Percentiles rank a stretch among this genome's conserved stretches.
Conservation (phyloP, 2,797 vertebrate species). For the Cetoscarus ocellatus region DNA sequence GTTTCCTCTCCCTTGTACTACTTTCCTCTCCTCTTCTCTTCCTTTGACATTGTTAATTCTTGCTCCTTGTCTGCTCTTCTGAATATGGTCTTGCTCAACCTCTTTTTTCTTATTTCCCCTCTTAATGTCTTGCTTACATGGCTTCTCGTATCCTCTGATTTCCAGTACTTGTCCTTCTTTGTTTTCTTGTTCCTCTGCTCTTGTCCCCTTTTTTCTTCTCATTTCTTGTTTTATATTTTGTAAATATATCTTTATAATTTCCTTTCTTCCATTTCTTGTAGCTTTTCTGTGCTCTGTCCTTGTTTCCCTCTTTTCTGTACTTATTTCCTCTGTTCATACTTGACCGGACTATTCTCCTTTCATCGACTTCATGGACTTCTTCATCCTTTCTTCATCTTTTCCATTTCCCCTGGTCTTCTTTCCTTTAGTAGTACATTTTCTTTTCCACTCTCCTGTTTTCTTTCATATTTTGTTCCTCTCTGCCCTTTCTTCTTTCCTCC, state of each 20-base stretch:
- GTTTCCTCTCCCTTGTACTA: too few species aligned
- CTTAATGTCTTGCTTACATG: too few species aligned
- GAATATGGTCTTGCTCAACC: too few species aligned
- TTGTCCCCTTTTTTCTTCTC: not conserved
- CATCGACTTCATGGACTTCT: too few species aligned
- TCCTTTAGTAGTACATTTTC: not conserved
- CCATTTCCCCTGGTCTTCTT: not conserved
- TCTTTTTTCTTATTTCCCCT: too few species aligned
- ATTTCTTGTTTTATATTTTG: not conserved
- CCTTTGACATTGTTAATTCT: too few species aligned
- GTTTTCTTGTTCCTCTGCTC: not conserved
- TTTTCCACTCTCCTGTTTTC: not conserved
- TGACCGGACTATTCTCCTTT: too few species aligned
- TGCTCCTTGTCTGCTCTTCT: too few species aligned
- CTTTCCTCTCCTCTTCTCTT: too few species aligned
- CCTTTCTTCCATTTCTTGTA: not conserved
- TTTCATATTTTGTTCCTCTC: not conserved
- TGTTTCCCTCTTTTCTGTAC: too few species aligned
- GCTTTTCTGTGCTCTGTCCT: not conserved
- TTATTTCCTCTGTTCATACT: not conserved
- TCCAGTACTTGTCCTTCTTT: not conserved
- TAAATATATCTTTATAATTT: not conserved
- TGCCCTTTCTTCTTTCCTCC: not conserved
- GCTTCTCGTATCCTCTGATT: too few species aligned
- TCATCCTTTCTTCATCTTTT: not conserved